Percentiles rank a stretch among this genome's conserved stretches.
Evolutionary conservation across 2,888 invertebrate genomes (phyloP).

Genomic region (Trissolcus japonicus): DNA sequence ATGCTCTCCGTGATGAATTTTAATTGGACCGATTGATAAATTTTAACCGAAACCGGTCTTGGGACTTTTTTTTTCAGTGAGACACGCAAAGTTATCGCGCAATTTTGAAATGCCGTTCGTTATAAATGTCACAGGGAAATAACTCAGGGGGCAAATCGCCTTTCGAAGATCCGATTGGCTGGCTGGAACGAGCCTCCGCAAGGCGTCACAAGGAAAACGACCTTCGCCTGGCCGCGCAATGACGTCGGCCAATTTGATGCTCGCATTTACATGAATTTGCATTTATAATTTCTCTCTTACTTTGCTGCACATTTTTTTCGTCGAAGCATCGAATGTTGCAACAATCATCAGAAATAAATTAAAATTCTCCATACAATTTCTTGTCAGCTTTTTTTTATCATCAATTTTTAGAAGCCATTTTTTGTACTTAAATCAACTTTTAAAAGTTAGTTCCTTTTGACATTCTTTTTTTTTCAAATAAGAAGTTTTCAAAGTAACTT

Average conservation of each 20-base stretch:
- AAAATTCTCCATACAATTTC: background rate
- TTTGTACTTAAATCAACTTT: no score
- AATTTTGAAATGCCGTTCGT: constrained; percentile 14
- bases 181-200: constrained; percentile 51
- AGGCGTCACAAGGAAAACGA: constrained; percentile 47
- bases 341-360: background rate
- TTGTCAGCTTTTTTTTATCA: background rate
- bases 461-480: no score
- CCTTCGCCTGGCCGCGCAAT: constrained; percentile 44
- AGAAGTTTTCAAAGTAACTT: no score
- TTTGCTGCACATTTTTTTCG: background rate
- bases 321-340: background rate
- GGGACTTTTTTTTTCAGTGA: background rate
- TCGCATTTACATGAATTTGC: constrained; percentile 5
- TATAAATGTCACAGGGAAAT: constrained; percentile 23
- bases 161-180: constrained; percentile 54
- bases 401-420: background rate
- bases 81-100: background rate
- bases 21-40: no score
- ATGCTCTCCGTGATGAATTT: no score
- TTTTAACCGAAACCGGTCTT: no score
- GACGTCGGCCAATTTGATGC: constrained; percentile 19
- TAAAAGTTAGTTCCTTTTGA: no score
- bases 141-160: constrained; percentile 34
- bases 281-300: background rate